Conservation (phyloP, 2,797 vertebrate genomes). For the Schizopygopsis pylzovi region DNA sequence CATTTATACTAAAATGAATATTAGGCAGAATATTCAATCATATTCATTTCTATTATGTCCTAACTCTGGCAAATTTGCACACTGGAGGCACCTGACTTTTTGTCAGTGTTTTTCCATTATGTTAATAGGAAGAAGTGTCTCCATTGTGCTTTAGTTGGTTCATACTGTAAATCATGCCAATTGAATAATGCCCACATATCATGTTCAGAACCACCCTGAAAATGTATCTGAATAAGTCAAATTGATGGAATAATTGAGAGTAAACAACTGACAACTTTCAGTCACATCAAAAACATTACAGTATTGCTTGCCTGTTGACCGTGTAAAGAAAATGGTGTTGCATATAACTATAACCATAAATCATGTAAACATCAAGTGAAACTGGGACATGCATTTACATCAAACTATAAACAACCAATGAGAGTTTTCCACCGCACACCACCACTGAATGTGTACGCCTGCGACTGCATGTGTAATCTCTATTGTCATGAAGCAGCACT, state of each 20-base stretch:
- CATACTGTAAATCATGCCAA: not conserved
- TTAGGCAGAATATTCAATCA: not conserved
- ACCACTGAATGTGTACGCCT: not conserved
- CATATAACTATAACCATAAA: not conserved
- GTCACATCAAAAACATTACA: not conserved
- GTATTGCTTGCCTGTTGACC: not conserved
- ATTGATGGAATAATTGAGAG: not conserved
- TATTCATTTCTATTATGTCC: no score
- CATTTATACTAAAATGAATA: not conserved
- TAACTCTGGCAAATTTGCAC: not conserved
- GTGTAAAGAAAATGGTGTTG: not conserved
- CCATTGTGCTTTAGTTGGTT: not conserved
- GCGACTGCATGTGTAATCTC: constrained; percentile 44
- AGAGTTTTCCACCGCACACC: constrained; percentile 4
- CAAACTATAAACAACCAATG: constrained; percentile 7
- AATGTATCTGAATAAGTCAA: not conserved
- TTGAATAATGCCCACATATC: not conserved
- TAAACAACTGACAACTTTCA: not conserved
- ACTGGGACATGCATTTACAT: constrained; percentile 15
- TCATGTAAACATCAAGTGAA: not conserved
- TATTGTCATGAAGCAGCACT: constrained; percentile 53
- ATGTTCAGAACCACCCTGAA: not conserved
- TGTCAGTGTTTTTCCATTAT: not conserved
- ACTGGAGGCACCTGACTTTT: not conserved
- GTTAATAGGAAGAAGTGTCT: not conserved